Base-by-base conservation (phyloP, 2,113 vertebrate genomes). In the Alectura lathami region DNA sequence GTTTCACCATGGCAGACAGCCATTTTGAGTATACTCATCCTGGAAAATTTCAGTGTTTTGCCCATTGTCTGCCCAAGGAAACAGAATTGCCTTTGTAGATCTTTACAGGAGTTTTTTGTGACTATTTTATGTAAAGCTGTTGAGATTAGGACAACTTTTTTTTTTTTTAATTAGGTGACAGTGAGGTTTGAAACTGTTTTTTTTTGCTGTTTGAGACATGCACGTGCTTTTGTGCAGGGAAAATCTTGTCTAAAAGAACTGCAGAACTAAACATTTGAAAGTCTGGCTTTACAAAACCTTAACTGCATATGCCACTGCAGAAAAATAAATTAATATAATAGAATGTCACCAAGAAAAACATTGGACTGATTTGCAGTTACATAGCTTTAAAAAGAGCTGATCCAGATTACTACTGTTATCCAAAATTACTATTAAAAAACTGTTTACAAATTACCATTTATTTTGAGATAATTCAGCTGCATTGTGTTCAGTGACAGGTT, bases 401-500 rank as follows among this genome's bases (percentile, higher is more conserved):
- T 79, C 70, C 47, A 67, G 68, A 83, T 88, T 81, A 45, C 91
- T 91, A 78, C 83, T 91, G 54, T 80, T 94, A 53, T 68, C 9
- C 8, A 87, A 86, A 69, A 84, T 9, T 11, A 26, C 21, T 50
- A 9, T 62, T 91, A 26, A 68, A 89, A 95, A 90, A 48, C 45
- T 73, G 17, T 94, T 83, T 91, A 36, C 83, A 57, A 24, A 53
- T 88, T 94, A 53, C 89, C 27, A 83, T 76, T 94, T 95, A 83
- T 92, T 95, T 63, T 72, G 74, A 90, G 77, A 70, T 93, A 88
- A 95, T 96, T 94, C 59, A 88, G 59, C 91, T 95, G 72, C 83
- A 63, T 90, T 93, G 72, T 96, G 70, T 91, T 94, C 73, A 89
- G 18, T 89, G 73, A 50, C 69, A 51, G 72, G 40, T 96, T 97